Conservation (phyloP, 2,113 vertebrate genomes). For the Cyprinodon variegatus region DNA sequence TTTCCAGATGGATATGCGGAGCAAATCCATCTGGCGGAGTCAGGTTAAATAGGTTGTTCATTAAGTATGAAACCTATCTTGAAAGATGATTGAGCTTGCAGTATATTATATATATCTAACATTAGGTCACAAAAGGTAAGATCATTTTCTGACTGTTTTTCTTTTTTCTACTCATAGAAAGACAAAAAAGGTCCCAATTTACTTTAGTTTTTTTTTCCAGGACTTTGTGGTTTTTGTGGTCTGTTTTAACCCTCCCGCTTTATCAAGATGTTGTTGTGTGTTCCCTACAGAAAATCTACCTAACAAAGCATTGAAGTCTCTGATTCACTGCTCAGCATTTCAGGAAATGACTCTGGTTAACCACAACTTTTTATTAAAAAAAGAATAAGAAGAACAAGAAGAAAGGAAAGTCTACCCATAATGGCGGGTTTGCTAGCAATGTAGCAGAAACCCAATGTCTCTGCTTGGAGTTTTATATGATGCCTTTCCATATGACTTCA, state of each 20-base stretch:
- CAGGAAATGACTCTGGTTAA: conserved; percentile 77
- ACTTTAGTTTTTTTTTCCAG: conserved; percentile 22
- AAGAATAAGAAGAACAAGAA: conserved; percentile 29
- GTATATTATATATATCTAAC: not conserved
- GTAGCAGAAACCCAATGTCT: conserved; percentile 64
- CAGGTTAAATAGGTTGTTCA: not conserved
- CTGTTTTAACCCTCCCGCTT: conserved; percentile 30
- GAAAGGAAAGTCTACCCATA: conserved; percentile 39
- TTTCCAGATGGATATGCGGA: too few relatives aligned
- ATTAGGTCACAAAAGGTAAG: not conserved
- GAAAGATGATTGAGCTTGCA: not conserved
- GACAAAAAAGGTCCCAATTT: conserved; percentile 6
- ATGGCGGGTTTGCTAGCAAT: conserved; percentile 52
- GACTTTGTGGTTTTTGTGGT: conserved; percentile 26
- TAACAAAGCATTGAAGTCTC: conserved; percentile 44
- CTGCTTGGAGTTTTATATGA: conserved; percentile 40
- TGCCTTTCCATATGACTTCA: conserved; percentile 29
- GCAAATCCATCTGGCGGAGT: too few relatives aligned
- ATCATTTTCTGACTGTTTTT: not conserved
- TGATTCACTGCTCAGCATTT: conserved; percentile 50
- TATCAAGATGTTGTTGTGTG: conserved; percentile 36
- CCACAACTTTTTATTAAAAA: conserved; percentile 60
- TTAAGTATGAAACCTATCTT: not conserved
- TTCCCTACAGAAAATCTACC: conserved; percentile 50
- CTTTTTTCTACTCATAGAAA: conserved; percentile 4